A percentile compares a stretch with the other conserved stretches of the same genome.
These are phyloP conservation scores for Monodelphis domestica DNA, from an alignment of 2,797 vertebrate species.

Conservation along the genomic window DNA sequence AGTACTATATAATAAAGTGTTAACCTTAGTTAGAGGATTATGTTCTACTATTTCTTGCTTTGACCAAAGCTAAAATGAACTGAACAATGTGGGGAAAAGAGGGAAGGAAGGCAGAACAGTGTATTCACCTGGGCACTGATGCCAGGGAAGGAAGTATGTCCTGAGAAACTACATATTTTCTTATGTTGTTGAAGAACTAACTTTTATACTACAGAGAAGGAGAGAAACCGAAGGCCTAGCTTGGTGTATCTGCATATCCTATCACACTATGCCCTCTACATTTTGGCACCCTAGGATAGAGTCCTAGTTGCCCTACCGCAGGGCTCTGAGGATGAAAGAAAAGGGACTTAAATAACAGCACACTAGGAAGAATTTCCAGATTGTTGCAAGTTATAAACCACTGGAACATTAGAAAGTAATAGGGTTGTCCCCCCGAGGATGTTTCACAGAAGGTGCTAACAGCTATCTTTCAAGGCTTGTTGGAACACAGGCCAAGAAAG, in stretches of 20 bases:
- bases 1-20: not conserved
- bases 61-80: not conserved
- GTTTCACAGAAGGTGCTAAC: not conserved
- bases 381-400: not conserved
- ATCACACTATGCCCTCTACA: not conserved
- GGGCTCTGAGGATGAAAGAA: not conserved
- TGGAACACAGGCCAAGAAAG: not conserved
- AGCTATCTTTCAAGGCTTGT: not conserved
- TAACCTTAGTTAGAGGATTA: not conserved
- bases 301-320: not conserved
- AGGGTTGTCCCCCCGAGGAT: not conserved
- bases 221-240: not conserved
- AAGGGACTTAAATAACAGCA: not conserved
- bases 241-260: not conserved
- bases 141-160: not conserved
- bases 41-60: not conserved
- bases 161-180: not conserved
- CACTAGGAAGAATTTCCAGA: not conserved
- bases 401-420: not conserved
- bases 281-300: not conserved
- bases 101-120: not conserved
- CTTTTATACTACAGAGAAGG: not conserved
- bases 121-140: not conserved
- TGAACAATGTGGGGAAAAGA: not conserved
- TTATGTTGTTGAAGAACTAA: not conserved